Evolutionary conservation across 2,797 vertebrate genomes (phyloP).

Genomic region (Spinus pinus): DNA sequence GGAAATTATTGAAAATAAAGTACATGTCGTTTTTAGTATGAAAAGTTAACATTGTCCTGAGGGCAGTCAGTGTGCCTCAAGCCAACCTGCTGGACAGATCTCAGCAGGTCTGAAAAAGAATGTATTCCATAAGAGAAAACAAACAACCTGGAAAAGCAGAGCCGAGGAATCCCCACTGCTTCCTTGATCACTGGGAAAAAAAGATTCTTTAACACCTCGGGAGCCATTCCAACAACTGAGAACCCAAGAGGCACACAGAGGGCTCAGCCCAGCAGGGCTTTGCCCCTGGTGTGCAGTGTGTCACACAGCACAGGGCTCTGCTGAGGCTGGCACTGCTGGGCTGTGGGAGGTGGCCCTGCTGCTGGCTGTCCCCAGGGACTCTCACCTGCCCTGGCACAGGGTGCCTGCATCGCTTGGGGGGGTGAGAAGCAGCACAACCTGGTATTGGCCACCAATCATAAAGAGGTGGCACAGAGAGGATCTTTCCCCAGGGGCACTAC

Average conservation of each 20-base stretch:
- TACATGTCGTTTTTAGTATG: neutral
- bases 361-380: neutral
- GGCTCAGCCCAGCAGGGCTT: fast-evolving
- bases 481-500: neutral
- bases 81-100: neutral
- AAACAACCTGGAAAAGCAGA: neutral
- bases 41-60: neutral
- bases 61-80: neutral
- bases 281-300: neutral
- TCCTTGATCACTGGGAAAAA: fast-evolving
- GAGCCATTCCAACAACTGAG: neutral
- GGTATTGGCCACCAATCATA: fast-evolving
- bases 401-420: fast-evolving
- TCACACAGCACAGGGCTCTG: neutral
- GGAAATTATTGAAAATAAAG: neutral
- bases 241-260: neutral
- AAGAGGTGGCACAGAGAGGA: neutral
- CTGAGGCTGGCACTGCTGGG: neutral
- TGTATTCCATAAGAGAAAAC: neutral
- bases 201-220: neutral
- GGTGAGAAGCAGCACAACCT: neutral
- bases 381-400: fast-evolving
- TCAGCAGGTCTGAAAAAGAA: neutral
- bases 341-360: neutral
- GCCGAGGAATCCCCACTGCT: neutral